Evolutionary conservation across 2,797 vertebrate genomes (phyloP).

Genomic region (Lates japonicus): DNA sequence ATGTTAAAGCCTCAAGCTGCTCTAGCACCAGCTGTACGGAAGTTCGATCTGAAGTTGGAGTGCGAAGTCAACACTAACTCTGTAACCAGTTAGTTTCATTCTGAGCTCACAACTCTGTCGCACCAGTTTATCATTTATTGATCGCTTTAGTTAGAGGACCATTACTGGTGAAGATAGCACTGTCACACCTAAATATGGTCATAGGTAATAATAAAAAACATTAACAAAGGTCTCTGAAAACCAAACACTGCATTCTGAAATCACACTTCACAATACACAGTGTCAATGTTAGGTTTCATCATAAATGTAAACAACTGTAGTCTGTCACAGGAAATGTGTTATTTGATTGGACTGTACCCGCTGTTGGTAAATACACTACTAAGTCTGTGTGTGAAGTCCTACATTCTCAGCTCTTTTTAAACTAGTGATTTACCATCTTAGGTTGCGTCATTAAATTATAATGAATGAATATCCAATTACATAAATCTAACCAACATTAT

Average conservation of each 20-base stretch:
- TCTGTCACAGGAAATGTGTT: neutral
- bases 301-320: neutral
- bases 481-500: no score
- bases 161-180: neutral
- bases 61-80: no score
- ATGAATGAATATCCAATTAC: no score
- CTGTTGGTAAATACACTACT: neutral
- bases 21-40: neutral
- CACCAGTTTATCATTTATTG: neutral
- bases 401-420: neutral
- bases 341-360: neutral
- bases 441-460: neutral
- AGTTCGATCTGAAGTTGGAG: neutral
- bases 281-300: neutral
- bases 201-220: no score
- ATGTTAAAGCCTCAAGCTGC: neutral
- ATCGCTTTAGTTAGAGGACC: neutral
- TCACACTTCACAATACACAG: neutral
- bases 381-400: no score
- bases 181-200: no score
- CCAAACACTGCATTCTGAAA: neutral
- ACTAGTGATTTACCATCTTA: neutral
- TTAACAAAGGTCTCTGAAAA: no score
- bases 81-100: neutral
- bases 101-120: no score